Conservation (phyloP, 2,888 invertebrate species). For the Brachyptera risi region DNA sequence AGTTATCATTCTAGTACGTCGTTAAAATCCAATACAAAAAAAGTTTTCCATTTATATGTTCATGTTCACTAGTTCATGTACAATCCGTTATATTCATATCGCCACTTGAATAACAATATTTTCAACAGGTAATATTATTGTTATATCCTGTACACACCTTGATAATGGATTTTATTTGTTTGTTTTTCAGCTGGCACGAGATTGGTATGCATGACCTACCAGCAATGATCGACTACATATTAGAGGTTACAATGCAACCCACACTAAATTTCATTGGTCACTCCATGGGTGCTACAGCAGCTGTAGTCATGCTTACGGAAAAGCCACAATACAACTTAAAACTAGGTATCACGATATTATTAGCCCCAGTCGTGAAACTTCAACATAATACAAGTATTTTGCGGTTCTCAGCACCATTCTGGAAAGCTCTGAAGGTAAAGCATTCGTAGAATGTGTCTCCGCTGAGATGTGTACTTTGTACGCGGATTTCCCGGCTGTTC, state of each 20-base stretch:
- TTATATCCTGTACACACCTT: neutral
- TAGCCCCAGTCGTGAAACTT: conserved; percentile 37
- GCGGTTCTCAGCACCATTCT: conserved; percentile 26
- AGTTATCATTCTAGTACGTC: too few species aligned
- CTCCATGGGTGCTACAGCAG: conserved; percentile 47
- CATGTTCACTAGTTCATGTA: too few species aligned
- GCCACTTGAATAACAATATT: too few species aligned
- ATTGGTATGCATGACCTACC: conserved; percentile 52
- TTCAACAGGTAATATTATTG: neutral
- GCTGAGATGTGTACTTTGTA: neutral
- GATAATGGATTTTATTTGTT: too few species aligned
- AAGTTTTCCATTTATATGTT: too few species aligned
- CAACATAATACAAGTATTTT: conserved; percentile 29
- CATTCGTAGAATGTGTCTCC: neutral
- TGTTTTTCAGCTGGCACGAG: conserved; percentile 49
- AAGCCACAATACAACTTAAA: conserved; percentile 36
- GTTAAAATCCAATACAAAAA: too few species aligned
- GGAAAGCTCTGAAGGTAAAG: conserved; percentile 31
- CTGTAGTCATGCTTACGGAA: conserved; percentile 35
- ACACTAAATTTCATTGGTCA: conserved; percentile 51
- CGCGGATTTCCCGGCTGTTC: neutral
- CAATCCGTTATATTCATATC: conserved; percentile 25
- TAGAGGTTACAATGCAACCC: conserved; percentile 43
- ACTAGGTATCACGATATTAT: conserved; percentile 35
- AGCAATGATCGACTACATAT: conserved; percentile 49